These are phyloP conservation scores for Sinopyrophorus schimmeli DNA, from an alignment of 2,888 invertebrate species.

Conservation along the genomic window DNA sequence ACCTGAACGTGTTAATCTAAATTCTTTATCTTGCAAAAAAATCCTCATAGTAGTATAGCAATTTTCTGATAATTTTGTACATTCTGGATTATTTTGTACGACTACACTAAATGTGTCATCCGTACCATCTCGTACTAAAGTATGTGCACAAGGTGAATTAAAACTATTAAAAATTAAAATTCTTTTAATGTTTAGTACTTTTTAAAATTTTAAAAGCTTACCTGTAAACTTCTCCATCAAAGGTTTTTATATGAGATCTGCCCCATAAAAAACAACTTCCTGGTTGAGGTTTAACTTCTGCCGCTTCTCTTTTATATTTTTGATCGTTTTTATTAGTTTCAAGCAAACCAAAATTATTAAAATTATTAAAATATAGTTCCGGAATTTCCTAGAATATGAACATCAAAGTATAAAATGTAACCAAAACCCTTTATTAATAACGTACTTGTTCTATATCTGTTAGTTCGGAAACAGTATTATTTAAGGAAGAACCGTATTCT, in stretches of 20 bases:
- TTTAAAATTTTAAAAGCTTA: slow-evolving; percentile 55
- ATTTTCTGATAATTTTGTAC: slow-evolving; percentile 56
- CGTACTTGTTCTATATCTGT: too few relatives aligned
- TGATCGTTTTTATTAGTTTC: too few relatives aligned
- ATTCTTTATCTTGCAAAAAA: slow-evolving; percentile 73
- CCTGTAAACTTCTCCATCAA: slow-evolving; percentile 70
- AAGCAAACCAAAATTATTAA: too few relatives aligned
- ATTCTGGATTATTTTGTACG: slow-evolving; percentile 59
- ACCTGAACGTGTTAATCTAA: slow-evolving; percentile 60
- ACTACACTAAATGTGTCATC: slow-evolving; percentile 74
- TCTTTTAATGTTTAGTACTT: too few relatives aligned
- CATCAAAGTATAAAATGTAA: too few relatives aligned
- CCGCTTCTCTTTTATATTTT: too few relatives aligned
- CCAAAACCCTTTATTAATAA: too few relatives aligned
- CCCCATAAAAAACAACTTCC: slow-evolving; percentile 81
- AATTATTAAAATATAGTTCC: too few relatives aligned
- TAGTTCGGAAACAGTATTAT: too few relatives aligned
- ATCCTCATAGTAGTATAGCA: slow-evolving; percentile 62
- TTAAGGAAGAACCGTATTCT: too few relatives aligned
- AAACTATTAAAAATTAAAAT: slow-evolving; percentile 63
- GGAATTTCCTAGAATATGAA: too few relatives aligned
- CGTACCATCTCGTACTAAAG: slow-evolving; percentile 69
- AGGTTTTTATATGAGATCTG: slow-evolving; percentile 79
- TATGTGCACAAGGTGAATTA: slow-evolving; percentile 75
- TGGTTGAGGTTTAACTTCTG: slow-evolving; percentile 59